A percentile compares a stretch with the other conserved stretches of the same genome.
Evolutionary conservation across 2,888 invertebrate genomes (phyloP).

Genomic region (Dynastes grantii): DNA sequence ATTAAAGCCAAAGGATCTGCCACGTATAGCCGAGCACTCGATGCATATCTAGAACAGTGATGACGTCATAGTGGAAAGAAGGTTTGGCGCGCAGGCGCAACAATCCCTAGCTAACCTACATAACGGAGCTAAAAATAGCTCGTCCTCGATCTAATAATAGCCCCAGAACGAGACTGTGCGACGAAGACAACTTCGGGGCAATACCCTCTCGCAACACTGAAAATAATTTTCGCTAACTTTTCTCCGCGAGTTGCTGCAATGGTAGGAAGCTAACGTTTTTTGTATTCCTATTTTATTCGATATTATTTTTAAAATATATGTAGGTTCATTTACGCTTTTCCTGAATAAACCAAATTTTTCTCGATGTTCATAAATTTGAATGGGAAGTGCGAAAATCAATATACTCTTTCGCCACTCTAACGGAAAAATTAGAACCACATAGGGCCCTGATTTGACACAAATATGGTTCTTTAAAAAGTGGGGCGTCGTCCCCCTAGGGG

Average conservation of each 20-base stretch:
- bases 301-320: neutral
- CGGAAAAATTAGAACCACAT: neutral
- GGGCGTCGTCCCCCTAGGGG: too few relatives aligned
- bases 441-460: neutral
- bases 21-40: constrained; percentile 10
- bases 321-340: neutral
- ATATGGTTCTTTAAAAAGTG: too few relatives aligned
- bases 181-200: constrained; percentile 61
- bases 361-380: neutral
- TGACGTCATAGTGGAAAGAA: constrained; percentile 69
- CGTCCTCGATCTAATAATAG: constrained; percentile 72
- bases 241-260: neutral
- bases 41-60: constrained; percentile 74
- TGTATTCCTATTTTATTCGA: neutral
- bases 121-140: constrained; percentile 69
- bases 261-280: neutral
- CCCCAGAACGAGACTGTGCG: constrained; percentile 64
- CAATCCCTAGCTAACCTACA: constrained; percentile 68
- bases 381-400: neutral
- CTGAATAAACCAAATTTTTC: neutral
- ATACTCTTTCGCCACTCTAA: neutral
- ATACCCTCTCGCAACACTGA: constrained; percentile 57
- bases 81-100: constrained; percentile 64
- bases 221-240: constrained; percentile 13
- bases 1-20: constrained; percentile 17